phyloP scores from a whole-genome alignment of 2,888 invertebrate genomes.

The Drosophila kuntzei region DNA sequence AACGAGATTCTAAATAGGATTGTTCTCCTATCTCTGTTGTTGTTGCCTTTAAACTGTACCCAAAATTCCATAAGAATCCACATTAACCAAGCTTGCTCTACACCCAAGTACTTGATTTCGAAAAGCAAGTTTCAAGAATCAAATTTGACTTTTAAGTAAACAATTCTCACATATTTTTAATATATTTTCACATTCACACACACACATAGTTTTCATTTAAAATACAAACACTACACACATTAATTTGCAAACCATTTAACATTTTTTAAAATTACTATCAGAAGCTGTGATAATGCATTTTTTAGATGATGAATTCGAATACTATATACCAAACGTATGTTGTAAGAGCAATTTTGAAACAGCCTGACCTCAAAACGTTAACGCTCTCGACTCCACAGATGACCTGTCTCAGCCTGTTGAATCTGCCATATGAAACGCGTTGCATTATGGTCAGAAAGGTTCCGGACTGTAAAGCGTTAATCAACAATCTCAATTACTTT shows the following conservation, averaged over 20 bases:
- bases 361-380: not conserved
- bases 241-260: not conserved
- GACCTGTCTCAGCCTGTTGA: conserved; percentile 50
- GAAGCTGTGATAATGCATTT: not conserved
- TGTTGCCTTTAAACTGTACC: not conserved
- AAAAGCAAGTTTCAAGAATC: not conserved
- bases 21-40: not conserved
- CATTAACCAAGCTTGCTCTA: not conserved
- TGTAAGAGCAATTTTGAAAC: not conserved
- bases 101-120: not conserved
- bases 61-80: not conserved
- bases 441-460: conserved; percentile 46
- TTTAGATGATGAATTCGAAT: conserved; percentile 5
- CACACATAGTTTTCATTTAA: not conserved
- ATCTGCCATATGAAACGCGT: conserved; percentile 41
- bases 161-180: not conserved
- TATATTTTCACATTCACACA: not conserved
- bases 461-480: conserved; percentile 39
- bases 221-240: conserved; percentile 1
- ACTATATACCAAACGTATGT: not conserved
- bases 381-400: conserved; percentile 30
- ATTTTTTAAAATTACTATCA: not conserved
- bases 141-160: not conserved
- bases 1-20: conserved; percentile 20
- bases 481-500: conserved; percentile 58